phyloP scores from a whole-genome alignment of 2,113 vertebrate species.

The Zosterops lateralis region DNA sequence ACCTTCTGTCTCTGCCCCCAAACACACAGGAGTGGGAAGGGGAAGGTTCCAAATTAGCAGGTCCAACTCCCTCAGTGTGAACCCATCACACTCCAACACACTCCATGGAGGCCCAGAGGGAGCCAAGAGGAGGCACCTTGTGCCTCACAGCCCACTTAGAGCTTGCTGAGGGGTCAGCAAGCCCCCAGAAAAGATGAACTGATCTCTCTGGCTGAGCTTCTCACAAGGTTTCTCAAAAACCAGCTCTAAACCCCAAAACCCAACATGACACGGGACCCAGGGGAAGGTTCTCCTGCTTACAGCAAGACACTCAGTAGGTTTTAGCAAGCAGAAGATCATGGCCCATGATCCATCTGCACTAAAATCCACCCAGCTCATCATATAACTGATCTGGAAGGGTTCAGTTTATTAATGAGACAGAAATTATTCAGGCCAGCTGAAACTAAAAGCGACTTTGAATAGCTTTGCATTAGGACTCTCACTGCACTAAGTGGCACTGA shows the following conservation, averaged over 20 bases:
- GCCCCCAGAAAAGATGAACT: not conserved
- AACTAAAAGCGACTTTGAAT: not conserved
- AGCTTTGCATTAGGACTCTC: not conserved
- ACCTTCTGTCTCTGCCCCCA: not conserved
- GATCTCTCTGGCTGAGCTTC: not conserved
- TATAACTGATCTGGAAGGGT: not conserved
- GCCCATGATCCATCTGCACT: not conserved
- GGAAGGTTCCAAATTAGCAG: not conserved
- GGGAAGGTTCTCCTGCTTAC: not conserved
- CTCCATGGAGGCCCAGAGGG: not conserved
- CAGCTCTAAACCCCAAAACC: not conserved
- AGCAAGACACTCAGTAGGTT: not conserved
- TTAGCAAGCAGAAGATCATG: not conserved
- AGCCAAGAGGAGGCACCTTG: accelerated
- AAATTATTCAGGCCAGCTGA: slow-evolving; percentile 23
- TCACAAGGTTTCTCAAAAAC: not conserved
- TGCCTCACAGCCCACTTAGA: not conserved
- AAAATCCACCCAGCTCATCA: not conserved
- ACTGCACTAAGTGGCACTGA: not conserved
- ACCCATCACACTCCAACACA: not conserved
- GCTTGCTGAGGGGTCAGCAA: not conserved
- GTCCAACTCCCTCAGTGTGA: not conserved
- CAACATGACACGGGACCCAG: accelerated
- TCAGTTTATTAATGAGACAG: slow-evolving; percentile 25
- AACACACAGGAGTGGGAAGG: no score